Conservation (phyloP, 2,888 invertebrate species). For the Pseudoips prasinana region DNA sequence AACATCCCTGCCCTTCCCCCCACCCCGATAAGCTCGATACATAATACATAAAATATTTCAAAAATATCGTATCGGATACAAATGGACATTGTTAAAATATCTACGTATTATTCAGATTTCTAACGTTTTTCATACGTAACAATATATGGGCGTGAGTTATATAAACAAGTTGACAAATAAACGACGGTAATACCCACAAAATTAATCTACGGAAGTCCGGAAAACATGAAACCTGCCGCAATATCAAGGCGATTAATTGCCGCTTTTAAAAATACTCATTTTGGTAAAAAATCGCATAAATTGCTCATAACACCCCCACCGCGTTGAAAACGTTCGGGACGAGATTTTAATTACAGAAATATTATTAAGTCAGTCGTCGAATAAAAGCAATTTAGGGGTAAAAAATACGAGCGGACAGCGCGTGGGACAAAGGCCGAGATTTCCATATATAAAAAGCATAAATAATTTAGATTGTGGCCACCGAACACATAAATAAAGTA, state of each 20-base stretch:
- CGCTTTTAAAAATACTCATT: slow-evolving; percentile 46
- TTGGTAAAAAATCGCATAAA: slow-evolving; percentile 51
- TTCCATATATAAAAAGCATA: slow-evolving; percentile 71
- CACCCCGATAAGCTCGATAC: too few relatives aligned
- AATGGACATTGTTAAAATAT: too few relatives aligned
- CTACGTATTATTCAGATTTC: too few relatives aligned
- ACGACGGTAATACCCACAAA: slow-evolving; percentile 21
- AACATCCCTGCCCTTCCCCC: too few relatives aligned
- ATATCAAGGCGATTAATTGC: slow-evolving; percentile 49
- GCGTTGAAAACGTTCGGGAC: slow-evolving; percentile 59
- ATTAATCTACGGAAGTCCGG: slow-evolving; percentile 33
- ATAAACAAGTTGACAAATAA: slow-evolving; percentile 33
- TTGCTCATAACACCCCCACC: slow-evolving; percentile 47
- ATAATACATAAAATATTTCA: too few relatives aligned
- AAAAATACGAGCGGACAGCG: slow-evolving; percentile 33
- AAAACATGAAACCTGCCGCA: slow-evolving; percentile 32
- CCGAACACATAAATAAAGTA: slow-evolving; percentile 68
- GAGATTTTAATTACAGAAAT: slow-evolving; percentile 77
- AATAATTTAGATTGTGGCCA: slow-evolving; percentile 74
- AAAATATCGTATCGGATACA: too few relatives aligned
- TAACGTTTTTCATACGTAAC: too few relatives aligned
- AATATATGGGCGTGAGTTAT: too few relatives aligned
- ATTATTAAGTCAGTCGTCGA: slow-evolving; percentile 71
- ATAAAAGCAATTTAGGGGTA: slow-evolving; percentile 66
- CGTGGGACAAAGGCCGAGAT: slow-evolving; percentile 62